A percentile compares a stretch with the other conserved stretches of the same genome.
These are phyloP conservation scores for Cataglyphis rosenhaueri DNA, from an alignment of 2,888 invertebrate genomes.

Conservation along the genomic window DNA sequence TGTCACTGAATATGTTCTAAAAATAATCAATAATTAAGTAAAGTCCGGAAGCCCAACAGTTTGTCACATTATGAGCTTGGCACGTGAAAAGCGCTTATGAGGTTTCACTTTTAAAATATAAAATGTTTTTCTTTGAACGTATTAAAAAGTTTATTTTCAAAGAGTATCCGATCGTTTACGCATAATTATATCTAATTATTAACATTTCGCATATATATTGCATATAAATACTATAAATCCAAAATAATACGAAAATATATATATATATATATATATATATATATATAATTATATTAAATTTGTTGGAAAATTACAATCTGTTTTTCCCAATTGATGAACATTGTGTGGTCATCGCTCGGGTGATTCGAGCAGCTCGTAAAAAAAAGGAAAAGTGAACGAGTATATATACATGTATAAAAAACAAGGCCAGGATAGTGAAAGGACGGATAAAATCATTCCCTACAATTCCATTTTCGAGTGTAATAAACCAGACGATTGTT, in stretches of 20 bases:
- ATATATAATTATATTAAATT: neutral
- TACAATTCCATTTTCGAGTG: conserved; percentile 78
- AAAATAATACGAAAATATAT: neutral
- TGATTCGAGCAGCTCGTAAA: conserved; percentile 37
- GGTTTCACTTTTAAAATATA: conserved; percentile 66
- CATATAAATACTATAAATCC: neutral
- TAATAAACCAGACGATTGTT: conserved; percentile 75
- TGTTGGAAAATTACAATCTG: neutral
- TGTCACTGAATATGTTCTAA: conserved; percentile 30
- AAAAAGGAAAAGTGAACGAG: conserved; percentile 14
- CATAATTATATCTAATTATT: neutral
- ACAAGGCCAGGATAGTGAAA: conserved; percentile 56
- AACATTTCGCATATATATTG: neutral
- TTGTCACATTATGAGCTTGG: conserved; percentile 56
- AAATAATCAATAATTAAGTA: conserved; percentile 70
- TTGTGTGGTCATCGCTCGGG: neutral
- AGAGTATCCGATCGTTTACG: neutral
- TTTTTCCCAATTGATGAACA: neutral
- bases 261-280: neutral
- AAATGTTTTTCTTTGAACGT: neutral
- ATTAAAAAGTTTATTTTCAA: neutral
- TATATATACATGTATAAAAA: conserved; percentile 42
- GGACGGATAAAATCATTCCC: conserved; percentile 62
- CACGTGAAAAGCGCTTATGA: conserved; percentile 71
- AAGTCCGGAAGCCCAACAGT: conserved; percentile 72